Conservation (phyloP, 2,113 vertebrate genomes). For the Mesitornis unicolor region DNA sequence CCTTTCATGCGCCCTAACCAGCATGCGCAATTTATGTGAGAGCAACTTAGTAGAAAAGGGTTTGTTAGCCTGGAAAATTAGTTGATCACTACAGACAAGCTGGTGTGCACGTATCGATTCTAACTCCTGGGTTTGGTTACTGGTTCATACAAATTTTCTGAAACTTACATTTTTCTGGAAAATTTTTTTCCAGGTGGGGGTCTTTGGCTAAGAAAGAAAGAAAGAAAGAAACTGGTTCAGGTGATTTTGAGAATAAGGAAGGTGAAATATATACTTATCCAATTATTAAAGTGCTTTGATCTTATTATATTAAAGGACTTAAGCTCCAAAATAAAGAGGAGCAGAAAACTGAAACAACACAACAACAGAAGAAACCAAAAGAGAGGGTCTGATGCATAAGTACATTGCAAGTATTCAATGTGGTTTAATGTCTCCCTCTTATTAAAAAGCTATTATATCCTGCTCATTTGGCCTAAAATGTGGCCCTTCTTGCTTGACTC, state of each 20-base stretch:
- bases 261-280: constrained; percentile 69
- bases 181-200: constrained; percentile 70
- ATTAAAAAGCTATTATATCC: constrained; percentile 38
- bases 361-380: constrained; percentile 60
- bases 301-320: constrained; percentile 62
- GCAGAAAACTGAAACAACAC: constrained; percentile 58
- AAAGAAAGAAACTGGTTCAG: constrained; percentile 67
- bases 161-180: constrained; percentile 71
- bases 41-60: not conserved
- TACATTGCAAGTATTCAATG: constrained; percentile 55
- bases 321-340: constrained; percentile 61
- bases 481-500: constrained; percentile 38
- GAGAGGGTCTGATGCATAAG: constrained; percentile 57
- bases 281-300: constrained; percentile 63
- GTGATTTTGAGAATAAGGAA: constrained; percentile 67
- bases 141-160: constrained; percentile 64
- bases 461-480: constrained; percentile 27
- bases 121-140: constrained; percentile 49
- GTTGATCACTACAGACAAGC: not conserved
- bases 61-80: constrained; percentile 28
- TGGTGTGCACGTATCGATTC: not conserved
- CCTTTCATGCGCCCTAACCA: not conserved
- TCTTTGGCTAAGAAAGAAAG: constrained; percentile 70
- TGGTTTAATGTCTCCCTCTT: constrained; percentile 13
- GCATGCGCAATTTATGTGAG: not conserved